These are phyloP conservation scores for Hemiscyllium ocellatum DNA, from an alignment of 2,113 vertebrate species.

Conservation along the genomic window DNA sequence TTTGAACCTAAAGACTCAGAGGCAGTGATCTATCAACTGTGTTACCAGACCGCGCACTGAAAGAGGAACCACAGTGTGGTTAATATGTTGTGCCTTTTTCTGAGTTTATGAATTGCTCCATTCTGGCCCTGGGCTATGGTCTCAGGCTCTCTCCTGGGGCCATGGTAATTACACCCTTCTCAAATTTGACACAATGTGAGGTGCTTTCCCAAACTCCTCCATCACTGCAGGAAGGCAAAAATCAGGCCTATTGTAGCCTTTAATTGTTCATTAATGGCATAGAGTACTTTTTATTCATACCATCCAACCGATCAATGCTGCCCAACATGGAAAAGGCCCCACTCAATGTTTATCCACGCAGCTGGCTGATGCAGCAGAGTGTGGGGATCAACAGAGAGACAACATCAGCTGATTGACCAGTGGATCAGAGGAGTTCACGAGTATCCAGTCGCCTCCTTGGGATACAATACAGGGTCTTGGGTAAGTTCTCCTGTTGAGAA, in stretches of 20 bases:
- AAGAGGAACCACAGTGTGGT: not conserved
- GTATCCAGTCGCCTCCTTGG: not conserved
- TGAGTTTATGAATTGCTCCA: not conserved
- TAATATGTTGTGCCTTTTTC: not conserved
- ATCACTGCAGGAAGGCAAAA: not conserved
- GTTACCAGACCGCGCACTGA: too few species aligned
- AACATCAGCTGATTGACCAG: not conserved
- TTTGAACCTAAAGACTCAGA: not conserved
- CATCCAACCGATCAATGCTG: not conserved
- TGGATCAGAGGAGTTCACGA: not conserved
- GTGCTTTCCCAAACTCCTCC: not conserved
- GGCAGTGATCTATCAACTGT: too few species aligned
- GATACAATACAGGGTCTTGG: not conserved
- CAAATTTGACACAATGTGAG: not conserved
- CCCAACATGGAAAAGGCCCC: not conserved
- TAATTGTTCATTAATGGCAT: not conserved
- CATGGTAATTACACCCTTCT: not conserved
- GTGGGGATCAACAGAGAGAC: not conserved
- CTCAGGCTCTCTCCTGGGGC: not conserved
- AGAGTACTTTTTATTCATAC: not conserved
- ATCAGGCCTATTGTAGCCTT: not conserved
- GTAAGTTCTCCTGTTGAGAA: not conserved
- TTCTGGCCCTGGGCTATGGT: not conserved
- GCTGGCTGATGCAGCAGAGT: not conserved
- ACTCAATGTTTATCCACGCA: not conserved